Evolutionary conservation across 1,140 invertebrate genomes (phyloP).

Genomic region (fruit fly (Drosophila melanogaster)): DNA sequence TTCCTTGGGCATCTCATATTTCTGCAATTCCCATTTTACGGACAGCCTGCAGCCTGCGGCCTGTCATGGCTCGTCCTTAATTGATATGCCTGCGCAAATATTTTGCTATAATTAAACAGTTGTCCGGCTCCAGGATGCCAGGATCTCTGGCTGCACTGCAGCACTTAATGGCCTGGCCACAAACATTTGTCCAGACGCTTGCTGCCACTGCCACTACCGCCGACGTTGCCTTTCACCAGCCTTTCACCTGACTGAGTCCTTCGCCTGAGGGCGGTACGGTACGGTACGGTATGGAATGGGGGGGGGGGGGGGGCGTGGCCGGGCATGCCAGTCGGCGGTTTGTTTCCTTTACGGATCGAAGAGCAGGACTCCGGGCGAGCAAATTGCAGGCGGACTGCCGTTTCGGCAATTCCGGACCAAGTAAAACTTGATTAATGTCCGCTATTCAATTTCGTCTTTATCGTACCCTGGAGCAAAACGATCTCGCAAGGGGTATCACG

Average conservation of each 20-base stretch:
- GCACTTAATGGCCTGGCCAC: constrained; percentile 60
- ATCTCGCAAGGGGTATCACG: neutral
- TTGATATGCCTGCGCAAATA: constrained; percentile 59
- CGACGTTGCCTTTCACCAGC: constrained; percentile 34
- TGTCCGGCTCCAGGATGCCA: constrained; percentile 8
- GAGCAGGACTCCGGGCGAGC: constrained; percentile 22
- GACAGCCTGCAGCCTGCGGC: constrained; percentile 7
- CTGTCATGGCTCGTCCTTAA: constrained; percentile 34
- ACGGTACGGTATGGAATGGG: neutral
- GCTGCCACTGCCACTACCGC: neutral
- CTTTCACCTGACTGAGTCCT: neutral
- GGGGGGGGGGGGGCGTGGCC: constrained; percentile 8
- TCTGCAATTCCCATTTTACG: constrained; percentile 25
- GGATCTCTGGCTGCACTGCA: constrained; percentile 19
- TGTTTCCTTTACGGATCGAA: constrained; percentile 21
- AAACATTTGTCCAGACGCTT: constrained; percentile 33
- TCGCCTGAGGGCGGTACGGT: neutral
- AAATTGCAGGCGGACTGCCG: constrained; percentile 15
- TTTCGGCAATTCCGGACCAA: constrained; percentile 23
- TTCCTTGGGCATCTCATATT: constrained; percentile 29
- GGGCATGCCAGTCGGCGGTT: neutral
- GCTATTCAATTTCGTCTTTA: constrained; percentile 40
- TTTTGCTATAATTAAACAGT: constrained; percentile 58
- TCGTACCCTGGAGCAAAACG: neutral
- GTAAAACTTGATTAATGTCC: constrained; percentile 59